These are phyloP conservation scores for Hapalemur alaotrensis DNA, from an alignment of 2,797 vertebrate genomes.

Conservation along the genomic window DNA sequence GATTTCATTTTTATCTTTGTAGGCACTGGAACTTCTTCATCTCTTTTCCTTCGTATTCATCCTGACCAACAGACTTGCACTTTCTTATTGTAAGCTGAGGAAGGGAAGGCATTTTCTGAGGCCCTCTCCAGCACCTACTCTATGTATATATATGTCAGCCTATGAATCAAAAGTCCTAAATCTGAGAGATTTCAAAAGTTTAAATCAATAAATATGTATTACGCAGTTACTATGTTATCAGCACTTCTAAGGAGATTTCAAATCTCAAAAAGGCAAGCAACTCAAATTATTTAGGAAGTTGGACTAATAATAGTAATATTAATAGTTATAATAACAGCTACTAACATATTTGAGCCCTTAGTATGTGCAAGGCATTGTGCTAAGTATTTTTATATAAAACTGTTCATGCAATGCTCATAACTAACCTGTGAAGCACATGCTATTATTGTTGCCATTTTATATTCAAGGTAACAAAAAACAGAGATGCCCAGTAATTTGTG, in stretches of 20 bases:
- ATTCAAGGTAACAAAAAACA: neutral
- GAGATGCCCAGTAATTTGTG: neutral
- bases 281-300: neutral
- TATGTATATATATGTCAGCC: neutral
- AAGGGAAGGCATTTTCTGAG: neutral
- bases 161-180: neutral
- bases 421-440: neutral
- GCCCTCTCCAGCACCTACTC: neutral
- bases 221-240: neutral
- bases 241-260: neutral
- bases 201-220: neutral
- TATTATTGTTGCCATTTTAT: neutral
- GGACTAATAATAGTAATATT: neutral
- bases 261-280: neutral
- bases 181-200: slow-evolving; percentile 1
- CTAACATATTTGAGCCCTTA: neutral
- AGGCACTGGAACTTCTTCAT: neutral
- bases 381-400: neutral
- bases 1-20: neutral
- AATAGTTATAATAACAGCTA: neutral
- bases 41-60: neutral
- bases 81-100: neutral
- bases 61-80: neutral
- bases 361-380: neutral
- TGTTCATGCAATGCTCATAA: neutral